A percentile compares a stretch with the other conserved stretches of the same genome.
Conservation (phyloP, 2,797 vertebrate species). For the Basileuterus tristriatus region DNA sequence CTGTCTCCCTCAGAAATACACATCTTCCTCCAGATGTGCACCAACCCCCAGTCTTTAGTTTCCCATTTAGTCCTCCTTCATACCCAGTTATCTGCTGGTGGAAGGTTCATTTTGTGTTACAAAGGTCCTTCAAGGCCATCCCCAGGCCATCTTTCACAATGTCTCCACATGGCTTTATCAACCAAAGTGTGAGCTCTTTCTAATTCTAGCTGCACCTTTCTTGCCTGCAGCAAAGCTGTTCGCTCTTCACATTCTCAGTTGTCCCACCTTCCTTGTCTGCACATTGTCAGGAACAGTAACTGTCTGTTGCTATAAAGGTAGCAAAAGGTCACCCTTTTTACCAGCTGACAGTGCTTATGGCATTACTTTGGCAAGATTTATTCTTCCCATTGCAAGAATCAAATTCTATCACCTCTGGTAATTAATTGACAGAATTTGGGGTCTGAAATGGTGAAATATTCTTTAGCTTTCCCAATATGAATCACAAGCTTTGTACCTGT, state of each 20-base stretch:
- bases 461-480: not conserved
- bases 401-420: not conserved
- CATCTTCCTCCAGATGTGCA: not conserved
- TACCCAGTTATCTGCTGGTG: not conserved
- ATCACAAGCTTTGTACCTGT: not conserved
- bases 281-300: slow-evolving; percentile 9
- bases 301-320: not conserved
- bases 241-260: not conserved
- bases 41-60: not conserved
- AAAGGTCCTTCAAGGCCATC: not conserved
- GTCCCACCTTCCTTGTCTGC: not conserved
- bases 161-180: not conserved
- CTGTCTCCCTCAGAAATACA: not conserved
- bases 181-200: not conserved
- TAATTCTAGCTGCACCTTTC: slow-evolving; percentile 31
- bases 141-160: not conserved
- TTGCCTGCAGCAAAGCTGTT: slow-evolving; percentile 26
- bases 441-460: not conserved
- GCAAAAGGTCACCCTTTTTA: not conserved
- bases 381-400: not conserved
- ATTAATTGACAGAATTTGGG: not conserved
- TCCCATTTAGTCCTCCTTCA: not conserved
- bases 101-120: not conserved
- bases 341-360: not conserved
- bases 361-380: not conserved